A percentile compares a stretch with the other conserved stretches of the same genome.
These are phyloP conservation scores for Pseudois nayaur DNA, from an alignment of 2,113 vertebrate species.

Conservation along the genomic window DNA sequence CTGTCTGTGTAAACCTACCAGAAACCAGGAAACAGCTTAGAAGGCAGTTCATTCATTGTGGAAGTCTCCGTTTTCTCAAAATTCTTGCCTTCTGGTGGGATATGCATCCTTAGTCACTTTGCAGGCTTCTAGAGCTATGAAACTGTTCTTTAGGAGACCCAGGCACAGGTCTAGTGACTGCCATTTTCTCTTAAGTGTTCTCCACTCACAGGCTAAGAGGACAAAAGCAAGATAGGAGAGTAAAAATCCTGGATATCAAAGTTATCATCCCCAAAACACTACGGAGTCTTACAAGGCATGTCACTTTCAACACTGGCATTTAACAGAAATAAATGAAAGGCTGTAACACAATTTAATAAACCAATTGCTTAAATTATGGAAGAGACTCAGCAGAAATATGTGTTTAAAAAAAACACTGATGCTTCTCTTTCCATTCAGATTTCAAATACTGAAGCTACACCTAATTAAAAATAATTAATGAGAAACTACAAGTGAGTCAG, in stretches of 20 bases:
- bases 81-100: neutral
- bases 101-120: neutral
- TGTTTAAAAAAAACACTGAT: neutral
- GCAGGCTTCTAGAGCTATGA: neutral
- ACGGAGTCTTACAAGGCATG: neutral
- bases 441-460: neutral
- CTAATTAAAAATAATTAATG: conserved; percentile 21
- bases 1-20: conserved; percentile 19
- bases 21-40: neutral
- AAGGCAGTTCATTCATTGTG: neutral
- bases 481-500: neutral
- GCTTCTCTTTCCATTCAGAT: neutral
- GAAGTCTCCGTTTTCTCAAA: neutral
- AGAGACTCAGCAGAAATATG: neutral
- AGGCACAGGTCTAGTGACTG: neutral
- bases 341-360: neutral
- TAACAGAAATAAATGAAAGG: neutral
- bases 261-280: neutral
- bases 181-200: neutral
- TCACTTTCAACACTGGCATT: neutral
- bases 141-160: neutral
- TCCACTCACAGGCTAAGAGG: neutral
- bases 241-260: neutral
- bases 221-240: neutral
- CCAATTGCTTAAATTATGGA: neutral